Percentiles rank a stretch among this genome's conserved stretches.
Conservation (phyloP, 2,113 vertebrate species). For the Malaclemys terrapin region DNA sequence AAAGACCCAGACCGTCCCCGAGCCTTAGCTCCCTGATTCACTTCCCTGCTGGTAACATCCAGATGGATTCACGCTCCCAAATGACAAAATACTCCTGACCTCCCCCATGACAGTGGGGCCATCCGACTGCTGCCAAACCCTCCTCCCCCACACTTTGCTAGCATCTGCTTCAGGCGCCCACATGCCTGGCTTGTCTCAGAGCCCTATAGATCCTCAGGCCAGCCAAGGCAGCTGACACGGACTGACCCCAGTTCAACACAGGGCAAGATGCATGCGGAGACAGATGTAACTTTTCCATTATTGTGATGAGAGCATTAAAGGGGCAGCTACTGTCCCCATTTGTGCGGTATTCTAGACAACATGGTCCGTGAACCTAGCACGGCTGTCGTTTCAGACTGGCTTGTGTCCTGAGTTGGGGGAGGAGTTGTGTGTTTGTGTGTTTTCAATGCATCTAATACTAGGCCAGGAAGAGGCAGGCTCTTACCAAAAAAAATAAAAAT, state of each 20-base stretch:
- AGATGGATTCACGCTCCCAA: neutral
- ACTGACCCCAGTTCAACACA: neutral
- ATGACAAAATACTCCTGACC: neutral
- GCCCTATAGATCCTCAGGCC: neutral
- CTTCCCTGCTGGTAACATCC: neutral
- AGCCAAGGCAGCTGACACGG: neutral
- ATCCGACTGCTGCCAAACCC: neutral
- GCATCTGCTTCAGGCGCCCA: neutral
- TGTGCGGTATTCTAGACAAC: neutral
- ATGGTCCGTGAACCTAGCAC: neutral
- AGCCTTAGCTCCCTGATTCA: neutral
- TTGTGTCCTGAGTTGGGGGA: rapidly evolving
- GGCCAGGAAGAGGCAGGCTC: neutral
- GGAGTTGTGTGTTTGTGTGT: neutral
- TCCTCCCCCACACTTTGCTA: neutral
- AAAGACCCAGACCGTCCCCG: neutral
- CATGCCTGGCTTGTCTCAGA: neutral
- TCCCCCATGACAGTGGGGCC: neutral
- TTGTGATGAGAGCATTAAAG: neutral
- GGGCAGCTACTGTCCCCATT: neutral
- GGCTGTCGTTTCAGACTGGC: neutral
- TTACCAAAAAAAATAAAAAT: neutral
- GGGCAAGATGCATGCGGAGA: neutral
- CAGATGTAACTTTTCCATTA: neutral
- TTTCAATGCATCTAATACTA: neutral